Base-by-base conservation (phyloP, 2,113 vertebrate genomes). In the Arizona elegans region DNA sequence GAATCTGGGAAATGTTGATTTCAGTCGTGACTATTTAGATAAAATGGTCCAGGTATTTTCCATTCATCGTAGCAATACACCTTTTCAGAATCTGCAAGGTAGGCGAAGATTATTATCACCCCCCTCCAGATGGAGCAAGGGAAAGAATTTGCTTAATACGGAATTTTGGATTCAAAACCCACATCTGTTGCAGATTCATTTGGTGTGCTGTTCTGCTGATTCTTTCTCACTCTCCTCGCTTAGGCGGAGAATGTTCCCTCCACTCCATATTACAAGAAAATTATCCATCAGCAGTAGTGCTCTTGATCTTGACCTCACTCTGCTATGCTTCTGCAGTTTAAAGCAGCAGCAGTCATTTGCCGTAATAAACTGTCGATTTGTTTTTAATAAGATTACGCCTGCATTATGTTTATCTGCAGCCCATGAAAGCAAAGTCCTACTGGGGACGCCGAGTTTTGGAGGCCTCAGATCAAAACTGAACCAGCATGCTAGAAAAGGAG, bases 331-430 rank as follows among this genome's bases (percentile, higher is more conserved):
- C 52, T 94, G 70, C 3, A 10, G 24, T 62, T 96, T 93, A 94
- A 94, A 90, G 33, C 53, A 93, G 53, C 9, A 91, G 53, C 11
- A 59, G 50, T 26, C 92, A 92, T 81, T 85, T 93, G 29, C 19
- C 53, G 5, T 85, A 89, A 93, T 65, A 92, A 92, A 13, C 56
- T 85, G 53, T 81, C 33, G 3, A 85, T 91, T 65, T 89, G 29
- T 92, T 94, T 95, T 88, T 92, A 87, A 89, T 93, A 26, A 93
- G 70, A n/a, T 92, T 90, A 91, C n/a, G 15, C 23, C 85, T 94
- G 11, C 23, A 92, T 94, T 92, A 85, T 93, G 21, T n/a, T 94
- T 94, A 90, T 93, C 91, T 95, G 4, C 21, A 94, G 9, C 62
- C 91, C 3, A 6, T 96, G 58, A 94, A 96, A 95, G 87, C 70